Conservation (phyloP, 2,888 invertebrate genomes). For the Epicampocera succincta region DNA sequence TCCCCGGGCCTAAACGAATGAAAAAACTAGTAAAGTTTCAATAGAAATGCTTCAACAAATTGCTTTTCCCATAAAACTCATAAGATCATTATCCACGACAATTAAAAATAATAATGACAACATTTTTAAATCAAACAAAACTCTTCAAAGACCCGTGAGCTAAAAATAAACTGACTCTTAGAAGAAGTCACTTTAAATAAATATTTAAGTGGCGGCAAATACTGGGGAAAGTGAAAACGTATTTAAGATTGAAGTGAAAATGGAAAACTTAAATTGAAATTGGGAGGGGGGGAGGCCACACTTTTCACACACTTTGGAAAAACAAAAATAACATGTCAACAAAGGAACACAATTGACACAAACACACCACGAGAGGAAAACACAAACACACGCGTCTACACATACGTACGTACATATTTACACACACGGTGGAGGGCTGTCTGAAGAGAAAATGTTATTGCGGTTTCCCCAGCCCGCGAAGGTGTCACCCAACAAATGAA, state of each 20-base stretch:
- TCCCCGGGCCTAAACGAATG: background rate
- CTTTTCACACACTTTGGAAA: constrained; percentile 44
- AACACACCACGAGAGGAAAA: constrained; percentile 50
- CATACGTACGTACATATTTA: background rate
- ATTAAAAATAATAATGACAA: constrained; percentile 67
- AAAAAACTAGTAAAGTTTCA: background rate
- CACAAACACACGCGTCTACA: background rate
- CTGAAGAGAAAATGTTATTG: constrained; percentile 46
- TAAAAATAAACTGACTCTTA: constrained; percentile 42
- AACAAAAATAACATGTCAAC: constrained; percentile 4
- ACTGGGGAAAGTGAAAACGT: constrained; percentile 57
- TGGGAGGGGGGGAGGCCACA: constrained; percentile 58
- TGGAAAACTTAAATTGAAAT: constrained; percentile 36
- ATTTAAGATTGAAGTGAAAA: constrained; percentile 14
- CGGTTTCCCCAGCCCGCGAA: constrained; percentile 5
- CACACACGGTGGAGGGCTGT: constrained; percentile 7
- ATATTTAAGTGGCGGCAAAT: background rate
- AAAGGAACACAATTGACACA: constrained; percentile 36
- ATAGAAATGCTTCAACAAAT: constrained; percentile 56
- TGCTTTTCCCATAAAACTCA: constrained; percentile 59
- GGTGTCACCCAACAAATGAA: constrained; percentile 57
- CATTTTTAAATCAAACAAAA: constrained; percentile 62
- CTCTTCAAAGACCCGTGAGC: constrained; percentile 28
- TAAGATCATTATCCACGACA: constrained; percentile 60
- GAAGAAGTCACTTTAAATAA: constrained; percentile 13